Base-by-base conservation (phyloP, 2,797 vertebrate species). In the Lindbergichthys nudifrons region DNA sequence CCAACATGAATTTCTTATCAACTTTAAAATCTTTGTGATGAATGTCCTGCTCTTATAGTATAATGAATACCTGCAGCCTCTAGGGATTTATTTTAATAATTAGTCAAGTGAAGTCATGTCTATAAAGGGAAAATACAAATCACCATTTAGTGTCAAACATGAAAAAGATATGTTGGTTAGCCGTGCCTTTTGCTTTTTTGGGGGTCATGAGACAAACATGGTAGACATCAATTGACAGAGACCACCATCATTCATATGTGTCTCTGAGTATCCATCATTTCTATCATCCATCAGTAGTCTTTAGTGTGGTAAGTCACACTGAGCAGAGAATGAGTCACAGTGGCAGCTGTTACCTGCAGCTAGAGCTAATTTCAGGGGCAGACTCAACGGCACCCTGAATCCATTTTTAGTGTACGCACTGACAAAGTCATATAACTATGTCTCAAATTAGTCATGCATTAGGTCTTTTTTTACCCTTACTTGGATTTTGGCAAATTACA, bases 61-160 rank as follows among this genome's bases (percentile, higher is more conserved):
- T 89, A 91, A 92, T 91, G 89, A 91, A 87, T 84, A 85, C 63
- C 69, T 74, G 75, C 58, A 56, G 72, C 88, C 89, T 82, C 51
- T 68, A 56, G 91, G 87, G 77, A 32, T 67, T 36, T 52, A 61
- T 59, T 66, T 52, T 45, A 64, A 47, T 87, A 85, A 90, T 91
- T 90, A 89, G 85, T 92, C 88, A 88, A 68, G 62, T 62, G 67
- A 85, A 87, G 82, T 80, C 83, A 56, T 42, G 75, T 79, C 58
- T 86, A 76, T 23, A 19, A 79, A 68, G 73, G 70, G 52, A 65
- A 87, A 87, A 88, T 81, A 81, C 70, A 86, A 86, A 83, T 26
- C 47, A 82, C 83, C 60, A 65, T 65, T 79, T 77, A 5, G 57
- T 39, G 50, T 82, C 84, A 67, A 68, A 87, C 8, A 36, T 46